Conservation (phyloP, 2,797 vertebrate genomes). For the Hapalemur alaotrensis region DNA sequence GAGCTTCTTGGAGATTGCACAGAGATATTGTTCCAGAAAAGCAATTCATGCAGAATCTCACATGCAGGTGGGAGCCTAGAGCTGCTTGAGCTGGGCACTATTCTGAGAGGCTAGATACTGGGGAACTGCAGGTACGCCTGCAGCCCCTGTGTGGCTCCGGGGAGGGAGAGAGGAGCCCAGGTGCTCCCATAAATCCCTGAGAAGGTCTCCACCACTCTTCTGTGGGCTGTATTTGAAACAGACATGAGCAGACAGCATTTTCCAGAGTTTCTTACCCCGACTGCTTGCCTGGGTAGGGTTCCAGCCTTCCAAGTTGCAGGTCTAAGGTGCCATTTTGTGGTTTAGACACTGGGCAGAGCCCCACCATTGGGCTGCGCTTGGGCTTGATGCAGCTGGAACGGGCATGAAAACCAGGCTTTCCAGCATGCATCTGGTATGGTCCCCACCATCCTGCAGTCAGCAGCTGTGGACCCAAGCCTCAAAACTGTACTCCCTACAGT, state of each 20-base stretch:
- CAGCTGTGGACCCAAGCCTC: background rate
- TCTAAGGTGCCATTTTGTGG: background rate
- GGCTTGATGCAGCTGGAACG: background rate
- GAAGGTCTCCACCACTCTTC: background rate
- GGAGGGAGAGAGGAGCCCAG: background rate
- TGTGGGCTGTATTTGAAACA: background rate
- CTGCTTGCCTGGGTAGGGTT: background rate
- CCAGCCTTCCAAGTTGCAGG: background rate
- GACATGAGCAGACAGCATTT: background rate
- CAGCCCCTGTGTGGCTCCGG: background rate
- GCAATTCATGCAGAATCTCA: background rate
- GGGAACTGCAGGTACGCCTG: background rate
- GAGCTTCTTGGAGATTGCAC: background rate
- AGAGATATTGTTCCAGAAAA: background rate
- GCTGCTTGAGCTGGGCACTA: background rate
- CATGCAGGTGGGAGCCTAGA: background rate
- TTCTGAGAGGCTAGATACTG: background rate
- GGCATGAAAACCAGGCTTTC: background rate
- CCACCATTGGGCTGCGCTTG: background rate
- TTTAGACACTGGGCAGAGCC: background rate
- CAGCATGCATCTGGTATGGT: background rate
- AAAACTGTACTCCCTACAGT: background rate
- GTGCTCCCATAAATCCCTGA: background rate
- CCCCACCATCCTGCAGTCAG: background rate
- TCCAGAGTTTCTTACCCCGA: background rate